These are phyloP conservation scores for Crypturellus tataupa DNA, from an alignment of 2,797 vertebrate species.

Conservation along the genomic window DNA sequence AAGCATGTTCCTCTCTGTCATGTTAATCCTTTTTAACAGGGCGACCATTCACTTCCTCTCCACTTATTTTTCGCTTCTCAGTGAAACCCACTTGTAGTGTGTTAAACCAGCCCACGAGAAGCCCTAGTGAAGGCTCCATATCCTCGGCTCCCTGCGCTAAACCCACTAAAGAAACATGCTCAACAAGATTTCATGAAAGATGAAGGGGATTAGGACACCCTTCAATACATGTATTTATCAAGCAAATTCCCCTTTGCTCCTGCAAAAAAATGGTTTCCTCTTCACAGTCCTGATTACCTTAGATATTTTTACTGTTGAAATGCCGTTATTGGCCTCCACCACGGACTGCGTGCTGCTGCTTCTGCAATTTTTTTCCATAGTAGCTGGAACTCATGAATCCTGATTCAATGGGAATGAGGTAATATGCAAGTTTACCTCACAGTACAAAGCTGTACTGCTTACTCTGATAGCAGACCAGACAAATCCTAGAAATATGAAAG, in stretches of 20 bases:
- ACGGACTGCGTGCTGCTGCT: not conserved
- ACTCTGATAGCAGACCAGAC: not conserved
- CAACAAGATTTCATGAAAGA: not conserved
- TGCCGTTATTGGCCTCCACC: not conserved
- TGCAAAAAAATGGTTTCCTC: not conserved
- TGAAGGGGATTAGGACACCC: not conserved
- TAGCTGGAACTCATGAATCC: not conserved
- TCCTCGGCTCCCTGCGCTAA: rapidly evolving
- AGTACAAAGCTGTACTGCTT: not conserved
- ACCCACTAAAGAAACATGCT: not conserved
- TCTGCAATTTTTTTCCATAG: not conserved
- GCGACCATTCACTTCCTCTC: not conserved
- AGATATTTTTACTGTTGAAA: not conserved
- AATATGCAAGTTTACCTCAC: not conserved
- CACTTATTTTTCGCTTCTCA: not conserved
- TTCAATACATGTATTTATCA: not conserved
- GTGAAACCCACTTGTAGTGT: not conserved
- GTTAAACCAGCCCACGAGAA: not conserved
- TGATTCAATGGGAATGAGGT: not conserved
- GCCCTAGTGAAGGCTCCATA: not conserved
- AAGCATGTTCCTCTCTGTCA: not conserved
- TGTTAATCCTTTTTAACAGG: constrained; percentile 14
- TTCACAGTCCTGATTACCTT: not conserved
- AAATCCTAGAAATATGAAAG: not conserved
- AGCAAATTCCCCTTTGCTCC: not conserved